Conservation (phyloP, 1,140 invertebrate species). For the Heliconius congener region DNA sequence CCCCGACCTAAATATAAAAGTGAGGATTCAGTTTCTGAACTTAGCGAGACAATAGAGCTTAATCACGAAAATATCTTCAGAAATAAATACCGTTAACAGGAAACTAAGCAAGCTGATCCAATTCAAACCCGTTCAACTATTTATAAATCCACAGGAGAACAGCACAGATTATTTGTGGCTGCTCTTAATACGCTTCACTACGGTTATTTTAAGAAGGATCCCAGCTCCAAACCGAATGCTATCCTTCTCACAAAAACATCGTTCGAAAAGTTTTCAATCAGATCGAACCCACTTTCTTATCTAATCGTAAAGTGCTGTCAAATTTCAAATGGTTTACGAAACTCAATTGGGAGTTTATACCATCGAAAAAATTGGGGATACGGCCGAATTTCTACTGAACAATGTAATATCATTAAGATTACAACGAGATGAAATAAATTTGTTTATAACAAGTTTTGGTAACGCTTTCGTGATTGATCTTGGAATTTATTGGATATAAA, state of each 20-base stretch:
- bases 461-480: not conserved
- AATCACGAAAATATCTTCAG: no score
- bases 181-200: not conserved
- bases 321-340: constrained; percentile 37
- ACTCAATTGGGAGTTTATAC: constrained; percentile 27
- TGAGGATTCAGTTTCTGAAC: not conserved
- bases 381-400: constrained; percentile 12
- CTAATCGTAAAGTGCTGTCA: constrained; percentile 35
- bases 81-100: constrained; percentile 14
- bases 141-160: constrained; percentile 6
- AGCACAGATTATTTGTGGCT: not conserved
- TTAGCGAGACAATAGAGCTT: no score
- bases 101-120: not conserved
- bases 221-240: not conserved
- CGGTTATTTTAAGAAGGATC: not conserved
- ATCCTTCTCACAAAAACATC: constrained; percentile 18
- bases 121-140: not conserved
- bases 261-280: constrained; percentile 31
- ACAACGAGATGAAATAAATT: constrained; percentile 7
- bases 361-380: constrained; percentile 25
- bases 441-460: constrained; percentile 9
- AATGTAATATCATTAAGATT: not conserved
- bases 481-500: not conserved
- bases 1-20: not conserved
- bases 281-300: constrained; percentile 29